These are phyloP conservation scores for Phorcus lineatus DNA, from an alignment of 2,888 invertebrate species.

Conservation along the genomic window DNA sequence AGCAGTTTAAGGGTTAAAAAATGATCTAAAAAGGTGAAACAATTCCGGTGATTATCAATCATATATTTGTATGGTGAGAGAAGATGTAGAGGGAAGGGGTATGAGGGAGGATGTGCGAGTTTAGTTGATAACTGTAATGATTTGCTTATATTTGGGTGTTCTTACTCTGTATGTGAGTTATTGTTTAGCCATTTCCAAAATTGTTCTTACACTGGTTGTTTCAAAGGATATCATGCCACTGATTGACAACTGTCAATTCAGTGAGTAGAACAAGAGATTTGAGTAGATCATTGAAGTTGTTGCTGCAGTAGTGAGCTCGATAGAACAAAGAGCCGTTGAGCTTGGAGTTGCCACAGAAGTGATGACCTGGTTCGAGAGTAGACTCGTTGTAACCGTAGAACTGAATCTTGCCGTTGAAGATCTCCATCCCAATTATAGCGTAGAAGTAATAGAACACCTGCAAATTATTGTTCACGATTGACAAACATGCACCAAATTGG, in stretches of 20 bases:
- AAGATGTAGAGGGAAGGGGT: no score
- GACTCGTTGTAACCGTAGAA: constrained; percentile 66
- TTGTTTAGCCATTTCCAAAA: not conserved
- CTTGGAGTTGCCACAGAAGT: constrained; percentile 71
- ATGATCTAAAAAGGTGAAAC: no score
- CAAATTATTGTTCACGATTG: constrained; percentile 1
- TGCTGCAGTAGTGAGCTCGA: constrained; percentile 75
- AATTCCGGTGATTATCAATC: no score
- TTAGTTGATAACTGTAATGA: not conserved
- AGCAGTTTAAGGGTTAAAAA: no score
- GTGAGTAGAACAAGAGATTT: constrained; percentile 76
- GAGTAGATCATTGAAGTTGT: constrained; percentile 77
- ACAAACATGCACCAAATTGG: no score
- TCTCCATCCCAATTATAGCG: constrained; percentile 77
- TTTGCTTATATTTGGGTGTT: not conserved
- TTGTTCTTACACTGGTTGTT: not conserved
- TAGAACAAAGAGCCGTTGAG: constrained; percentile 74
- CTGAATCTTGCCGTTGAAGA: constrained; percentile 72
- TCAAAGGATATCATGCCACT: constrained; percentile 77
- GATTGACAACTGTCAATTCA: constrained; percentile 78
- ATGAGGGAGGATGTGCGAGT: no score
- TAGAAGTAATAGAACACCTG: constrained; percentile 77
- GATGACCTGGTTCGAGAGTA: constrained; percentile 21
- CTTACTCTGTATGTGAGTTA: no score
- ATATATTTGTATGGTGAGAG: no score